Evolutionary conservation across 1,140 invertebrate genomes (phyloP).

Genomic region (Colletes latitarsis): DNA sequence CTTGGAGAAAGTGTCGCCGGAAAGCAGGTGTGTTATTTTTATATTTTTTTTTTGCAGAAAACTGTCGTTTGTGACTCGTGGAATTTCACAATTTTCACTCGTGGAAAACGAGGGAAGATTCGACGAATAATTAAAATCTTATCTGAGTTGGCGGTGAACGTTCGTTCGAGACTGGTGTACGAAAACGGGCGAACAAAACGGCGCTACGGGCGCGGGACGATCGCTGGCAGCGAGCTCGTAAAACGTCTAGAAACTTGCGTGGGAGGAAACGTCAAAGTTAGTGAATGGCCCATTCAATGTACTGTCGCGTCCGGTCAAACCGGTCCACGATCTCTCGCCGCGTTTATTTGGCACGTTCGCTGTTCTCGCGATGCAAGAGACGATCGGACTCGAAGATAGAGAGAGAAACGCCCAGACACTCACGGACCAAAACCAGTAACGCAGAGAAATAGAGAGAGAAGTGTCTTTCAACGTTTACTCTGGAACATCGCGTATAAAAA

Average conservation of each 20-base stretch:
- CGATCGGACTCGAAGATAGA: not conserved
- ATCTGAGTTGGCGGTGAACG: no score
- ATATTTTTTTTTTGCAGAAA: no score
- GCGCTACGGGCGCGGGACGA: constrained; percentile 31
- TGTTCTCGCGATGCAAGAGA: constrained; percentile 20
- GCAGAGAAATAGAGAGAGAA: constrained; percentile 1
- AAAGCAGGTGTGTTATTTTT: no score
- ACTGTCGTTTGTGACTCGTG: no score
- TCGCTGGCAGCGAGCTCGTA: constrained; percentile 66
- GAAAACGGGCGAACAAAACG: constrained; percentile 47
- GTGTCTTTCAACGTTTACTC: no score
- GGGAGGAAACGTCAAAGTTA: constrained; percentile 75
- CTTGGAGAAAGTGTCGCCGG: constrained; percentile 9
- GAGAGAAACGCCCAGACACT: not conserved
- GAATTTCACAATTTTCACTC: no score
- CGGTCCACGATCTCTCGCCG: constrained; percentile 68
- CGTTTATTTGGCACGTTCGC: constrained; percentile 63
- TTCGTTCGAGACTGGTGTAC: not conserved
- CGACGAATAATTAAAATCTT: no score
- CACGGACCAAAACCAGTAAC: constrained; percentile 26
- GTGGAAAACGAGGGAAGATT: no score
- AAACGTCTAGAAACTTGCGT: constrained; percentile 74
- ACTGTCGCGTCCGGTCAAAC: constrained; percentile 68
- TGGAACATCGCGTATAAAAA: no score
- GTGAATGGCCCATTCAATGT: constrained; percentile 73